These are phyloP conservation scores for Bembecia ichneumoniformis DNA, from an alignment of 2,888 invertebrate species.

Conservation along the genomic window DNA sequence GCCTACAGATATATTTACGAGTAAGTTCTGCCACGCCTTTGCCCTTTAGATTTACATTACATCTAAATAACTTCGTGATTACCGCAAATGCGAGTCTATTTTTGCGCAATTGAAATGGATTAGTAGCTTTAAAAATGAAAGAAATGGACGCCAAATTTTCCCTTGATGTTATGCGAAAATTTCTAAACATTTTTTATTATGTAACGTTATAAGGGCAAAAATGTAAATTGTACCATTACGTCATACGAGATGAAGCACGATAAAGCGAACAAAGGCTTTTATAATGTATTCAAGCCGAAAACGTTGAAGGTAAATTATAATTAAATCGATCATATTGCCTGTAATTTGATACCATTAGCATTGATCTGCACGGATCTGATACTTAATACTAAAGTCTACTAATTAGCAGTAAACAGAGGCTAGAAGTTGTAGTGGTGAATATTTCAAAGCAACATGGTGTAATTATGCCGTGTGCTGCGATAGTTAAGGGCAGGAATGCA, in stretches of 20 bases:
- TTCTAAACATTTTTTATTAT: no score
- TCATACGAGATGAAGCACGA: no score
- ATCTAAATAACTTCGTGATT: conserved; percentile 50
- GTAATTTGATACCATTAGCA: not conserved
- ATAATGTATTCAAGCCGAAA: not conserved
- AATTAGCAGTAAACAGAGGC: not conserved
- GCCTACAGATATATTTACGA: conserved; percentile 61
- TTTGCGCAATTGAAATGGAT: conserved; percentile 10
- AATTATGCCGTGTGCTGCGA: conserved; percentile 35
- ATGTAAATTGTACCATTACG: no score
- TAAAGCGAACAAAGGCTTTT: no score
- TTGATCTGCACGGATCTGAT: not conserved
- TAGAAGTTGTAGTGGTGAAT: not conserved
- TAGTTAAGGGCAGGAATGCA: conserved; percentile 49
- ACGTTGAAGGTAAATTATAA: not conserved
- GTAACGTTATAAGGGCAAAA: no score
- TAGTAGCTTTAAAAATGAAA: conserved; percentile 5
- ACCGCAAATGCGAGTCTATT: conserved; percentile 31
- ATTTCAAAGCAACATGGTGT: conserved; percentile 14
- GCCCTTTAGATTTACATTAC: conserved; percentile 60
- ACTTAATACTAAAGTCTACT: not conserved
- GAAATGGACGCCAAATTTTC: no score
- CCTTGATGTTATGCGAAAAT: no score
- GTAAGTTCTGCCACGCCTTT: conserved; percentile 52
- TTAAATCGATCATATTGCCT: not conserved